Conservation (phyloP, 2,113 vertebrate species). For the Macrotis lagotis region DNA sequence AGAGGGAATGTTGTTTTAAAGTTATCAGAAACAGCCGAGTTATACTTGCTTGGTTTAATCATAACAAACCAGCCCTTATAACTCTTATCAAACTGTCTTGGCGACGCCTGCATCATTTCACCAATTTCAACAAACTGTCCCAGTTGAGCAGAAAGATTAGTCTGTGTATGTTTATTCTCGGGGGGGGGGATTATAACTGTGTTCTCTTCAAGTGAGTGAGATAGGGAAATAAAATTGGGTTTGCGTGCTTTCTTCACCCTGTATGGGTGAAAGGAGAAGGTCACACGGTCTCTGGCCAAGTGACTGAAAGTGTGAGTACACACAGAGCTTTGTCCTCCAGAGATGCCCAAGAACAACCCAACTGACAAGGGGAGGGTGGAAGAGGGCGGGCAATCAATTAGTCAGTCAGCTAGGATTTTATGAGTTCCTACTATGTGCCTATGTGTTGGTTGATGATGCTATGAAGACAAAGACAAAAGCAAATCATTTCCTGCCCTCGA, state of each 20-base stretch:
- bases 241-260: slow-evolving; percentile 50
- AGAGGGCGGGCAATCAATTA: background rate
- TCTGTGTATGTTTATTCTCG: slow-evolving; percentile 82
- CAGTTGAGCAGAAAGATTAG: slow-evolving; percentile 81
- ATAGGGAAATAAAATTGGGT: slow-evolving; percentile 74
- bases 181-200: slow-evolving; percentile 61
- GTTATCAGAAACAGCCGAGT: slow-evolving; percentile 77
- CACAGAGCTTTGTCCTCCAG: accelerated
- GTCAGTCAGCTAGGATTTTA: background rate
- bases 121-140: slow-evolving; percentile 87
- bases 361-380: too few species aligned
- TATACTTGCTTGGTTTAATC: slow-evolving; percentile 79
- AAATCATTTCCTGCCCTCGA: background rate
- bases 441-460: background rate
- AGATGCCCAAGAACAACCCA: background rate
- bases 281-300: background rate
- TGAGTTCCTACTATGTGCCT: background rate
- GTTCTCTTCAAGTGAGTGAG: slow-evolving; percentile 71
- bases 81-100: slow-evolving; percentile 82
- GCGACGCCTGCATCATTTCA: slow-evolving; percentile 83
- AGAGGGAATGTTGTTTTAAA: slow-evolving; percentile 74
- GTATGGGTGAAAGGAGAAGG: slow-evolving; percentile 3
- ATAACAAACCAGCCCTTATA: slow-evolving; percentile 82
- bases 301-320: slow-evolving; percentile 32
- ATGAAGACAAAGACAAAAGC: background rate